Conservation (phyloP, 2,113 vertebrate genomes). For the Laticauda colubrina region DNA sequence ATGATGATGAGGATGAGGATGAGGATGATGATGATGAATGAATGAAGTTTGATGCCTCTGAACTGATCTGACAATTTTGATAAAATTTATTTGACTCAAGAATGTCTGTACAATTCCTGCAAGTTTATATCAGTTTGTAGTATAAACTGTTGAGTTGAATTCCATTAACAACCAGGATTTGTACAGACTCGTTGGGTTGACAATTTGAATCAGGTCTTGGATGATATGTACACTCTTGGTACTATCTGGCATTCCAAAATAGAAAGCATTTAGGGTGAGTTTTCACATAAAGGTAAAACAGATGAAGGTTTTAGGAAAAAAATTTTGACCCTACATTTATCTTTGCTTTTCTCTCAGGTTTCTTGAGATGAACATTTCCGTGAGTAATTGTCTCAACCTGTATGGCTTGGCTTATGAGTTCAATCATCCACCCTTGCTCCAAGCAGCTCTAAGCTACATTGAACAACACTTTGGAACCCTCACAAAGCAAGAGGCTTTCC, state of each 20-base stretch:
- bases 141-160: background rate
- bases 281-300: background rate
- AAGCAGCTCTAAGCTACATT: slow-evolving; percentile 74
- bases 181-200: background rate
- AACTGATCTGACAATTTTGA: background rate
- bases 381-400: slow-evolving; percentile 80
- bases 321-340: too few species aligned
- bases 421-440: slow-evolving; percentile 76
- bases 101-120: background rate
- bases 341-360: slow-evolving; percentile 61
- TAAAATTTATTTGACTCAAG: background rate
- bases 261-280: background rate
- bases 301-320: background rate
- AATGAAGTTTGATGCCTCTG: background rate
- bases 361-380: slow-evolving; percentile 76
- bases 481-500: slow-evolving; percentile 76
- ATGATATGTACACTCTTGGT: background rate
- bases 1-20: too few species aligned
- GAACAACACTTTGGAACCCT: slow-evolving; percentile 79
- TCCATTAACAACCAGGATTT: background rate
- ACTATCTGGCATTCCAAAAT: background rate
- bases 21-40: too few species aligned
- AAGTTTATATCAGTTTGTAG: background rate
- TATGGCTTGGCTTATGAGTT: slow-evolving; percentile 79
- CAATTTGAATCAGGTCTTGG: background rate